Percentiles rank a stretch among this genome's conserved stretches.
Evolutionary conservation across 2,888 invertebrate genomes (phyloP).

Genomic region (Tricholauxania praeusta): DNA sequence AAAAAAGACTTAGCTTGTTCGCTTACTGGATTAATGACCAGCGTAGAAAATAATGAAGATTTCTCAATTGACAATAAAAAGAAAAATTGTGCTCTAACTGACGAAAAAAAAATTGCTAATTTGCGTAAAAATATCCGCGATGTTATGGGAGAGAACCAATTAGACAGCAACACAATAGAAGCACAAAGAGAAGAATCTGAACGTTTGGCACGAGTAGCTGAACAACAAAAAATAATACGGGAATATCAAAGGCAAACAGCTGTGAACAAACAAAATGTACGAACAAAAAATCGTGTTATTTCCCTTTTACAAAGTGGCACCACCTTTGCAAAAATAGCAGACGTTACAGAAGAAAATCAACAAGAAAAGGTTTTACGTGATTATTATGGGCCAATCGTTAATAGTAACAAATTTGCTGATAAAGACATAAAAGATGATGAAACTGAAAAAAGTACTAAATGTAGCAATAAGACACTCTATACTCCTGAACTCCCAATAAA

Average conservation of each 20-base stretch:
- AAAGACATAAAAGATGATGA: no score
- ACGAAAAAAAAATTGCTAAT: conserved; percentile 69
- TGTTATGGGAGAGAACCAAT: conserved; percentile 92
- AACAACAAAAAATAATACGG: conserved; percentile 84
- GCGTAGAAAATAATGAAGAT: conserved; percentile 4
- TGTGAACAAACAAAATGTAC: conserved; percentile 74
- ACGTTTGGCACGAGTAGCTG: conserved; percentile 84
- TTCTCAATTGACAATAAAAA: conserved; percentile 11
- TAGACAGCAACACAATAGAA: conserved; percentile 91
- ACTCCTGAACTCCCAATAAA: conserved; percentile 38
- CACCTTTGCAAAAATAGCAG: conserved; percentile 66
- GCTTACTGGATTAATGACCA: no score
- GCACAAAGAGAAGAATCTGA: conserved; percentile 96
- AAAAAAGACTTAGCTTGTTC: no score
- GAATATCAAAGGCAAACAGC: conserved; percentile 86
- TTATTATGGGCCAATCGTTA: no score
- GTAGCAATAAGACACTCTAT: not conserved
- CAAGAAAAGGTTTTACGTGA: not conserved
- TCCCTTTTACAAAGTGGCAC: conserved; percentile 80
- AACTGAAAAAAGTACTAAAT: no score
- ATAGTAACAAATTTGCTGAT: no score
- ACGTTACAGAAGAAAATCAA: conserved; percentile 22
- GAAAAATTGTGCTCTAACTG: conserved; percentile 36
- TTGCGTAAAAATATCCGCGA: conserved; percentile 90
- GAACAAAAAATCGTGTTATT: conserved; percentile 78